These are phyloP conservation scores for Epistrophella euchroma DNA, from an alignment of 2,888 invertebrate genomes.

Conservation along the genomic window DNA sequence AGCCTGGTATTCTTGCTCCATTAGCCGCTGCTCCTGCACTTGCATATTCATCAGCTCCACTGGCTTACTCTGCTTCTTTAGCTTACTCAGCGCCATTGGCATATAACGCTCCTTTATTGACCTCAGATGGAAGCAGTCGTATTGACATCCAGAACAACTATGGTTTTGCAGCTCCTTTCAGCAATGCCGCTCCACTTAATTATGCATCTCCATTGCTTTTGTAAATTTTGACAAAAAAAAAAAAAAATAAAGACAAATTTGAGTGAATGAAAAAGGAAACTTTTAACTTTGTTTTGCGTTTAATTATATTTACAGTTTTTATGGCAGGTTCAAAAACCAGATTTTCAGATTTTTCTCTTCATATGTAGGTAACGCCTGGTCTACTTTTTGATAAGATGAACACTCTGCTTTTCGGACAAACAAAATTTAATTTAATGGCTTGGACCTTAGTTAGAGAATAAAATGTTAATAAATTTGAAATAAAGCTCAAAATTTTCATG, in stretches of 20 bases:
- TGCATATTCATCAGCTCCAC: constrained; percentile 66
- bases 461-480: too few species aligned
- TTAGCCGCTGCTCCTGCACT: constrained; percentile 75
- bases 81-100: constrained; percentile 39
- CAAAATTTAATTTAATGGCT: too few species aligned
- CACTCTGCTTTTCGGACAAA: too few species aligned
- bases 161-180: constrained; percentile 82
- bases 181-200: constrained; percentile 85
- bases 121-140: constrained; percentile 51
- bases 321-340: too few species aligned
- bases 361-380: too few species aligned
- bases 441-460: too few species aligned
- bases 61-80: constrained; percentile 46
- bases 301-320: background rate
- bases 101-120: constrained; percentile 39
- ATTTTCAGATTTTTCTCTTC: too few species aligned
- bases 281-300: background rate
- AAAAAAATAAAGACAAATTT: background rate
- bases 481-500: too few species aligned
- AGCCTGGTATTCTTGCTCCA: constrained; percentile 55
- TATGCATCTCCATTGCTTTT: constrained; percentile 79
- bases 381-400: too few species aligned
- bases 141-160: constrained; percentile 67
- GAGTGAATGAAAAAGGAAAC: background rate
- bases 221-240: background rate